Evolutionary conservation across 2,888 invertebrate species (phyloP).

Genomic region (Sarcophaga subvicina): DNA sequence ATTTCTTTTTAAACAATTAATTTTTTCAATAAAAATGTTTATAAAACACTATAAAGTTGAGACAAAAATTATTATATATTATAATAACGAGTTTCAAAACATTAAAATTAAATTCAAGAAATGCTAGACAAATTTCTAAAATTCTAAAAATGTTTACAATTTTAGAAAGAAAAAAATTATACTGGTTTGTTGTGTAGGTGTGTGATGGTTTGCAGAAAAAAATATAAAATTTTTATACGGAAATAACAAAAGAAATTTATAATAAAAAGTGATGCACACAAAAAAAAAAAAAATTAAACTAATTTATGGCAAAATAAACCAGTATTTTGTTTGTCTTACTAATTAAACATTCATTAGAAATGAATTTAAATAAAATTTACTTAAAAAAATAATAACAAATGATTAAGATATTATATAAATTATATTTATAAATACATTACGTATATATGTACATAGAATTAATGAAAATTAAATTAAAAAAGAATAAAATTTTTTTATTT

Average conservation of each 20-base stretch:
- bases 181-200: slow-evolving; percentile 16
- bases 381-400: background rate
- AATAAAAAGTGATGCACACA: background rate
- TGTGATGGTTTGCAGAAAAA: background rate
- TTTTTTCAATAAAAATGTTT: no score
- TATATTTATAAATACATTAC: no score
- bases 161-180: background rate
- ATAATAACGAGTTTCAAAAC: no score
- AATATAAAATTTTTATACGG: background rate
- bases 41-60: no score
- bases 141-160: background rate
- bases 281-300: background rate
- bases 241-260: background rate
- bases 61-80: no score
- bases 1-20: no score
- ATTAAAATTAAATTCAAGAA: no score
- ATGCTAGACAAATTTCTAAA: no score
- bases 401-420: no score
- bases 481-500: no score
- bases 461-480: no score
- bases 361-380: background rate
- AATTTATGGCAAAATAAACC: background rate
- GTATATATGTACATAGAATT: no score
- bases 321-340: background rate
- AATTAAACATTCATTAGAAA: background rate